phyloP scores from a whole-genome alignment of 2,797 vertebrate genomes.

The Discoglossus pictus region DNA sequence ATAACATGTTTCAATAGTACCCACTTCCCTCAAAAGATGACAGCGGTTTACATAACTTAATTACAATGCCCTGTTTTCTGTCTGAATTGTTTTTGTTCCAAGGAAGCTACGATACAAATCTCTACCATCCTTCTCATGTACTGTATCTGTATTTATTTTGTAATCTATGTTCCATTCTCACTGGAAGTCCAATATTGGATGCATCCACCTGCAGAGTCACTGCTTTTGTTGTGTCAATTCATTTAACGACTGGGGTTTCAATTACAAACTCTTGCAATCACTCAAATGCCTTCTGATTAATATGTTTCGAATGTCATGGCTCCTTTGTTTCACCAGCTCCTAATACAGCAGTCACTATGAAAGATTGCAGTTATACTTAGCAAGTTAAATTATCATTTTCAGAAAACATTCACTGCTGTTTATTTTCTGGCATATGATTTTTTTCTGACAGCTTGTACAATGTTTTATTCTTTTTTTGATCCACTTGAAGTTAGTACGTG shows the following conservation, averaged over 20 bases:
- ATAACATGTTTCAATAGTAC: no score
- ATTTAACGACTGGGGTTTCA: slow-evolving; percentile 27
- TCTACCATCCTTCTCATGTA: no score
- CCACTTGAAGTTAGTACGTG: no score
- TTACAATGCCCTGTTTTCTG: no score
- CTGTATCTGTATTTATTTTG: no score
- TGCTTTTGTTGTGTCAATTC: slow-evolving; percentile 38
- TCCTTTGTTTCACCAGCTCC: slow-evolving; percentile 20
- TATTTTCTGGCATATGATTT: slow-evolving; percentile 1
- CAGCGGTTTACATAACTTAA: no score
- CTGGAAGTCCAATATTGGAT: slow-evolving; percentile 26
- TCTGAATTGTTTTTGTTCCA: no score
- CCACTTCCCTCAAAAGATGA: no score
- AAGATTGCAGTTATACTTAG: slow-evolving; percentile 13
- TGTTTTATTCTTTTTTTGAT: no score
- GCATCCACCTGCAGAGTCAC: slow-evolving; percentile 33
- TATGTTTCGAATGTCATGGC: slow-evolving; percentile 23
- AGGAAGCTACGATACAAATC: no score
- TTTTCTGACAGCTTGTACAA: neutral
- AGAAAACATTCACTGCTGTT: neutral
- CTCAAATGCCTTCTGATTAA: slow-evolving; percentile 19
- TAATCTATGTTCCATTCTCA: neutral
- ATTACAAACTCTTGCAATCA: slow-evolving; percentile 32
- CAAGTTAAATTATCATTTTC: slow-evolving; percentile 19
- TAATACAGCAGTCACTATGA: slow-evolving; percentile 5